Evolutionary conservation across 2,888 invertebrate genomes (phyloP).

Genomic region (Reticulitermes lucifugus): DNA sequence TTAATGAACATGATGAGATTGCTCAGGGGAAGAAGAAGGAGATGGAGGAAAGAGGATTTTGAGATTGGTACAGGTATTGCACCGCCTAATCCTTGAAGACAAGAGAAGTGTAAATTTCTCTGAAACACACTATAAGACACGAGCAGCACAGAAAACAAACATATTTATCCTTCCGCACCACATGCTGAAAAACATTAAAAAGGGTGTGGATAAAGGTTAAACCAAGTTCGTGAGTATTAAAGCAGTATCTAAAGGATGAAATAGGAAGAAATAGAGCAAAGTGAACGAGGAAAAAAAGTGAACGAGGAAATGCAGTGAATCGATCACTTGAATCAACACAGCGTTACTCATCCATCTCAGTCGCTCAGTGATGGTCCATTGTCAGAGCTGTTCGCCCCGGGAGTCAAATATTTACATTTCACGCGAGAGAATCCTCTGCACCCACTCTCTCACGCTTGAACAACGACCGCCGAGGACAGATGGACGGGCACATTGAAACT

Average conservation of each 20-base stretch:
- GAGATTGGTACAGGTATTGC: no score
- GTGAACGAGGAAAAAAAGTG: neutral
- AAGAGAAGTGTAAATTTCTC: no score
- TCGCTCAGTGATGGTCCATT: conserved; percentile 38
- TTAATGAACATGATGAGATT: no score
- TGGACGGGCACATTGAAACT: neutral
- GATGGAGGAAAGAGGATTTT: no score
- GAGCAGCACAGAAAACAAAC: no score
- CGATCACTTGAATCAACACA: conserved; percentile 40
- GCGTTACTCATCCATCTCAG: conserved; percentile 9
- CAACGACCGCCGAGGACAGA: neutral
- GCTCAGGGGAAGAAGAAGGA: no score
- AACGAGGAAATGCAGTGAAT: conserved; percentile 21
- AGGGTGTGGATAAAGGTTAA: conserved; percentile 8
- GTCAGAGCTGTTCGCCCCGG: conserved; percentile 11
- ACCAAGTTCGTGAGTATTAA: conserved; percentile 35
- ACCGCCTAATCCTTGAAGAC: no score
- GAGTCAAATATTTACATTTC: conserved; percentile 40
- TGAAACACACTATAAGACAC: no score
- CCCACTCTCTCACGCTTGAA: neutral
- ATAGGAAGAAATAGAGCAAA: neutral
- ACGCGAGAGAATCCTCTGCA: neutral
- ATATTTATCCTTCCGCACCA: no score
- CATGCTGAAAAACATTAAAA: no score
- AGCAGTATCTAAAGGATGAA: neutral